Evolutionary conservation across 2,113 vertebrate genomes (phyloP).

Genomic region (Strigops habroptila): DNA sequence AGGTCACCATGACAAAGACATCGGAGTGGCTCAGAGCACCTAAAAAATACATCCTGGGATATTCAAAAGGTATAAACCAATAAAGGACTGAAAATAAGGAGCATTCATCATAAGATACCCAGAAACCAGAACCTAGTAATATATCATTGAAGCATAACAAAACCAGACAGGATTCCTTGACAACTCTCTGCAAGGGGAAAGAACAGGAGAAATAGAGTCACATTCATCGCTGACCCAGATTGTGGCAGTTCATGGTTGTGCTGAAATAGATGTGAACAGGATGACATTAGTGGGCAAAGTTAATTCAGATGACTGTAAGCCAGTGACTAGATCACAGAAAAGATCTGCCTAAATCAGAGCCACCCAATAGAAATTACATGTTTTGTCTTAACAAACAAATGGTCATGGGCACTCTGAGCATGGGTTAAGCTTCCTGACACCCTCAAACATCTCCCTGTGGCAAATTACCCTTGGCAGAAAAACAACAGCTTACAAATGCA

Average conservation of each 20-base stretch:
- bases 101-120: neutral
- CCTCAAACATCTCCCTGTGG: neutral
- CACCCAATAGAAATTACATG: constrained; percentile 64
- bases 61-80: neutral
- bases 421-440: constrained; percentile 1
- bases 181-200: neutral
- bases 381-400: constrained; percentile 32
- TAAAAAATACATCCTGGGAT: neutral
- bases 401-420: neutral
- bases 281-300: constrained; percentile 17
- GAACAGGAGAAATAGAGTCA: neutral
- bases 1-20: neutral
- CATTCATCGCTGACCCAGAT: neutral
- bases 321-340: neutral
- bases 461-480: constrained; percentile 16
- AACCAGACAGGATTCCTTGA: neutral
- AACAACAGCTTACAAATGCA: neutral
- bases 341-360: constrained; percentile 26
- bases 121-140: neutral
- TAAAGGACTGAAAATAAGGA: neutral
- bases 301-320: neutral
- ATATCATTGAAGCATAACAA: neutral
- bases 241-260: neutral
- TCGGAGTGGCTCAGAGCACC: neutral
- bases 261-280: neutral